Conservation (phyloP, 2,797 vertebrate species). For the Pseudocheirus occidentalis region DNA sequence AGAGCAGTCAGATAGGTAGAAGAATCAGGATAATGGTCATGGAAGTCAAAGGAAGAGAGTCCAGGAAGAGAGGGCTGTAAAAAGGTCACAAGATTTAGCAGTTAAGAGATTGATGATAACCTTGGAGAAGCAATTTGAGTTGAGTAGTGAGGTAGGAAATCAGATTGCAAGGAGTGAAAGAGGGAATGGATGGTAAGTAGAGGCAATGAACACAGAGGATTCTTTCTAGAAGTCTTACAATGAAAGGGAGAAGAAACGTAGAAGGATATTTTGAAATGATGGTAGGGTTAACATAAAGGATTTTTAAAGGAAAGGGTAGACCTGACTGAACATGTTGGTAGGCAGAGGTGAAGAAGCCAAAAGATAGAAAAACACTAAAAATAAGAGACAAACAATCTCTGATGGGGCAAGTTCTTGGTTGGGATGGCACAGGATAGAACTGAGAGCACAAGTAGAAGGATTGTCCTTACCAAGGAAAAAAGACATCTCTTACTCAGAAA, state of each 20-base stretch:
- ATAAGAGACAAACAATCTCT: background rate
- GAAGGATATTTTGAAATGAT: background rate
- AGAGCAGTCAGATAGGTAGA: background rate
- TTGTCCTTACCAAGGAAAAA: background rate
- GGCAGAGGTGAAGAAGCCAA: background rate
- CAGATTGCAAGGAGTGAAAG: background rate
- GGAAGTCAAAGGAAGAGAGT: background rate
- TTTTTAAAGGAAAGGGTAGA: background rate
- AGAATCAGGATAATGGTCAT: background rate
- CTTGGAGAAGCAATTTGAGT: background rate
- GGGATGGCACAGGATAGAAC: background rate
- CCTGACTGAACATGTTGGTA: background rate
- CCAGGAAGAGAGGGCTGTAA: background rate
- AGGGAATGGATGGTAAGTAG: background rate
- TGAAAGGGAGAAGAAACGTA: background rate
- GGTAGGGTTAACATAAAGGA: background rate
- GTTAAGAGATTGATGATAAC: background rate
- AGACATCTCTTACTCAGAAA: background rate
- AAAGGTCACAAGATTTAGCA: background rate
- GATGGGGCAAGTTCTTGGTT: background rate
- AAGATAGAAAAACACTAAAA: background rate
- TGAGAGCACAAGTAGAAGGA: background rate
- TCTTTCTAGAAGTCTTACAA: background rate
- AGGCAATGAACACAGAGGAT: background rate
- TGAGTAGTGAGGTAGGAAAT: background rate